Percentiles rank a stretch among this genome's conserved stretches.
Conservation (phyloP, 1,140 invertebrate genomes). For the Zaprionus camerounensis region DNA sequence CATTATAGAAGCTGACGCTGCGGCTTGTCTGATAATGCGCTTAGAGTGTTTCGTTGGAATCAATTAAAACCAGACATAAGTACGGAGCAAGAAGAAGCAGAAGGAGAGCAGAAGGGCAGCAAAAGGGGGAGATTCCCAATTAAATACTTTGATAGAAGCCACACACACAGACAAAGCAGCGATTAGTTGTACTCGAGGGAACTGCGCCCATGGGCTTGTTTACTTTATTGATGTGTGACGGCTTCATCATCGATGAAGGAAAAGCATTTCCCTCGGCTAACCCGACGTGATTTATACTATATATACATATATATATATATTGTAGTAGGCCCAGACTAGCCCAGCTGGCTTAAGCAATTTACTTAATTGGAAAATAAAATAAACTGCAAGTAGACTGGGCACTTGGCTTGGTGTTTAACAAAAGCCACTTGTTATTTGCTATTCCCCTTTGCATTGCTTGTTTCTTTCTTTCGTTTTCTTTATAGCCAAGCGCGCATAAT, state of each 20-base stretch:
- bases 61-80: conserved; percentile 65
- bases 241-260: conserved; percentile 35
- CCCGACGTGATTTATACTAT: conserved; percentile 39
- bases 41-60: conserved; percentile 67
- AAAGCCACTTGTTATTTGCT: conserved; percentile 44
- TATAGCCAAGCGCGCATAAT: conserved; percentile 68
- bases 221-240: conserved; percentile 37
- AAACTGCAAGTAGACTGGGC: conserved; percentile 38
- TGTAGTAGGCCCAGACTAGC: not conserved
- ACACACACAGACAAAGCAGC: conserved; percentile 9
- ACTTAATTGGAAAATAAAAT: conserved; percentile 80
- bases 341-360: conserved; percentile 70
- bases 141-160: conserved; percentile 29
- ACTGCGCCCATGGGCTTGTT: conserved; percentile 2
- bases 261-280: conserved; percentile 12
- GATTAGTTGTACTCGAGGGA: conserved; percentile 14
- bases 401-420: conserved; percentile 52
- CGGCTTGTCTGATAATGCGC: conserved; percentile 51
- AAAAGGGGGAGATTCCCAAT: conserved; percentile 13
- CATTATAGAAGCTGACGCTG: conserved; percentile 66
- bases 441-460: conserved; percentile 29
- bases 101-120: not conserved
- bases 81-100: not conserved
- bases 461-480: conserved; percentile 28
- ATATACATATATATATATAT: not conserved